phyloP scores from a whole-genome alignment of 2,888 invertebrate genomes.

The Malthinus seriepunctatus region DNA sequence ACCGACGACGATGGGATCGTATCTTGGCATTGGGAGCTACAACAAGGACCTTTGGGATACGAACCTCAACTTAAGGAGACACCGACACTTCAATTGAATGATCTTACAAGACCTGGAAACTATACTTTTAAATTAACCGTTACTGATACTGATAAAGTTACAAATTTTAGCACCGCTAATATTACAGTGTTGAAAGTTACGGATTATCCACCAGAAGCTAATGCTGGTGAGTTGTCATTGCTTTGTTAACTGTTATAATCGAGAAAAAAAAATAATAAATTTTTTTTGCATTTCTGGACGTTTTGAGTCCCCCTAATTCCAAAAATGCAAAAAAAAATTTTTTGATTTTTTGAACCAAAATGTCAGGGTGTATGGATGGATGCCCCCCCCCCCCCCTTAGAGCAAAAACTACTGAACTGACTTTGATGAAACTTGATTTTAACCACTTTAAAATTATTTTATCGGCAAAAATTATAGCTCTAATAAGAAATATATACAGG shows the following conservation, averaged over 20 bases:
- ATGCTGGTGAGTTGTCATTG: slow-evolving; percentile 66
- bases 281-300: too few species aligned
- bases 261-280: too few species aligned
- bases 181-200: slow-evolving; percentile 88
- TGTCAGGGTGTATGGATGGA: too few species aligned
- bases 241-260: background rate
- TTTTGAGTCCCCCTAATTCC: too few species aligned
- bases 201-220: slow-evolving; percentile 95
- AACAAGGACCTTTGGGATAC: slow-evolving; percentile 85
- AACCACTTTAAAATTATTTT: too few species aligned
- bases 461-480: too few species aligned
- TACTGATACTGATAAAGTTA: slow-evolving; percentile 86
- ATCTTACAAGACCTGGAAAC: slow-evolving; percentile 84
- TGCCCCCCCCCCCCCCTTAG: too few species aligned
- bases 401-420: too few species aligned
- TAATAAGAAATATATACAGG: too few species aligned
- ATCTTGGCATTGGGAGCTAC: slow-evolving; percentile 91
- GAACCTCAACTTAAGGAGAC: slow-evolving; percentile 78
- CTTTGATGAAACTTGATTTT: too few species aligned
- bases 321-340: too few species aligned
- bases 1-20: slow-evolving; percentile 82
- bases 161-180: slow-evolving; percentile 84
- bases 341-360: too few species aligned
- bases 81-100: slow-evolving; percentile 81
- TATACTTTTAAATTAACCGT: slow-evolving; percentile 90